Conservation (phyloP, 92 coral and sea anemone genomes). For the Siderastrea siderea region DNA sequence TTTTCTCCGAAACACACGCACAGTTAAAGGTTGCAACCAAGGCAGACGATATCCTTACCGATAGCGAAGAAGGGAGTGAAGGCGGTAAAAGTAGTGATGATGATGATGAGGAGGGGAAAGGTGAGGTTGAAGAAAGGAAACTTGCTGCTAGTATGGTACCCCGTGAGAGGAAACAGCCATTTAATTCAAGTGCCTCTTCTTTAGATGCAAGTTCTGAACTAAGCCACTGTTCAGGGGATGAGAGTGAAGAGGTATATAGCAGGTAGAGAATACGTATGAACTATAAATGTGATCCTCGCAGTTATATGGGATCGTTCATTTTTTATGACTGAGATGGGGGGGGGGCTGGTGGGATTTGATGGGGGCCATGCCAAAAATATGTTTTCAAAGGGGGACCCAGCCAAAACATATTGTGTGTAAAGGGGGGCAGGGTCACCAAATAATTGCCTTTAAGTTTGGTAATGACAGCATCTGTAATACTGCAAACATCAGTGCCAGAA, state of each 20-base stretch:
- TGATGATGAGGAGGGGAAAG: background rate
- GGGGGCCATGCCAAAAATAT: no score
- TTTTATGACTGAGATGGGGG: no score
- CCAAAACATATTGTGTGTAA: no score
- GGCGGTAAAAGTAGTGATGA: slow-evolving; percentile 5
- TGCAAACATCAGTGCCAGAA: no score
- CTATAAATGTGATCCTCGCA: no score
- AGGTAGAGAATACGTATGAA: slow-evolving; percentile 6
- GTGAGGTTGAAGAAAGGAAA: slow-evolving; percentile 14
- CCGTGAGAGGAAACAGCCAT: slow-evolving; percentile 33
- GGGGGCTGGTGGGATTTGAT: no score
- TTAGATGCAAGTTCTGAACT: slow-evolving; percentile 36
- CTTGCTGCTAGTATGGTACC: slow-evolving; percentile 1
- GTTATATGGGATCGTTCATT: no score
- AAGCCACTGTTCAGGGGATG: slow-evolving; percentile 26
- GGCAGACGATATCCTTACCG: slow-evolving; percentile 38
- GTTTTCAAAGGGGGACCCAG: no score
- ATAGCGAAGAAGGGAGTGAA: slow-evolving; percentile 18
- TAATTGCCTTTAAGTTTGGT: no score
- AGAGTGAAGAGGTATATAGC: slow-evolving; percentile 31
- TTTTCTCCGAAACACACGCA: slow-evolving; percentile 26
- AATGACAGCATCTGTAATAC: no score
- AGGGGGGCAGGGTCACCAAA: no score
- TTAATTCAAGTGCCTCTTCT: slow-evolving; percentile 47
- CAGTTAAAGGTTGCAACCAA: slow-evolving; percentile 56